These are phyloP conservation scores for Julus scandinavius DNA, from an alignment of 2,888 invertebrate genomes.

Conservation along the genomic window DNA sequence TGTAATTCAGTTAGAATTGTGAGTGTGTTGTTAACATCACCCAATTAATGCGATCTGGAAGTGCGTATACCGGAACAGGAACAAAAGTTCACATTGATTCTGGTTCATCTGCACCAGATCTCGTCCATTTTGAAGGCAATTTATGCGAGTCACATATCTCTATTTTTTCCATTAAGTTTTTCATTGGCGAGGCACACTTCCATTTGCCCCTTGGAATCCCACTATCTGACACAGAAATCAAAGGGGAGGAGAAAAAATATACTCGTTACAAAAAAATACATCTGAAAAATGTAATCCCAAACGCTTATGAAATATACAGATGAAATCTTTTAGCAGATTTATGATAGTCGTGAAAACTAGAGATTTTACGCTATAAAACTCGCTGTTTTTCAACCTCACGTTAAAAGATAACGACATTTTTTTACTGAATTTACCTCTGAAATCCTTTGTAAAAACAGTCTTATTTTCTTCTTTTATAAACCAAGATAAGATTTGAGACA, in stretches of 20 bases:
- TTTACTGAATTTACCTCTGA: not conserved
- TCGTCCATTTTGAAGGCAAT: not conserved
- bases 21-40: not conserved
- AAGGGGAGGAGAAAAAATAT: not conserved
- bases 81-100: slow-evolving; percentile 39
- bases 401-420: not conserved
- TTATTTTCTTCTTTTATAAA: not conserved
- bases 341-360: slow-evolving; percentile 20
- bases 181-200: not conserved
- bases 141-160: slow-evolving; percentile 24
- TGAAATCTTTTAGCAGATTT: not conserved
- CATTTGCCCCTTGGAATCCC: slow-evolving; percentile 5
- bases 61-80: slow-evolving; percentile 16
- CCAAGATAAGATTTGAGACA: slow-evolving; percentile 25
- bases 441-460: not conserved
- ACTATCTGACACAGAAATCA: not conserved
- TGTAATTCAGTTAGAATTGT: not conserved
- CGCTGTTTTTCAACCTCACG: not conserved
- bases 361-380: not conserved
- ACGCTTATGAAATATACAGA: not conserved
- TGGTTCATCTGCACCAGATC: slow-evolving; percentile 12
- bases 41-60: not conserved
- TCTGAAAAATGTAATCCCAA: not conserved
- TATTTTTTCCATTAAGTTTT: no score
- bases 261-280: not conserved